phyloP scores from a whole-genome alignment of 2,113 vertebrate species.

The Dunckerocampus dactyliophorus region DNA sequence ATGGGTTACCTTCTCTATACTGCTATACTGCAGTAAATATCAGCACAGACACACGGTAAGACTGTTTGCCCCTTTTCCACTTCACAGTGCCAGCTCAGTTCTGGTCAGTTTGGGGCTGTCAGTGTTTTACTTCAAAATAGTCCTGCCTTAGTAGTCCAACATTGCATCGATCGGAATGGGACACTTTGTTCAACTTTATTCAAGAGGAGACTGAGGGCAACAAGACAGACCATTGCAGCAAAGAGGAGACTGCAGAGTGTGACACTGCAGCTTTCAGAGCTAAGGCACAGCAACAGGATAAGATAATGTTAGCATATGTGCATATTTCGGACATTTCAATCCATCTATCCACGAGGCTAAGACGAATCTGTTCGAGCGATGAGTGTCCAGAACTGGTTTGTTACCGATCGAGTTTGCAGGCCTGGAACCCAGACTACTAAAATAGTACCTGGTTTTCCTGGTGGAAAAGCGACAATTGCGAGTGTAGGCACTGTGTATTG shows the following conservation, averaged over 20 bases:
- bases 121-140: not conserved
- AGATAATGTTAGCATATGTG: not conserved
- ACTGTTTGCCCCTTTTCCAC: constrained; percentile 3
- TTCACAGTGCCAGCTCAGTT: not conserved
- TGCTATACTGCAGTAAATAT: constrained; percentile 21
- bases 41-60: constrained; percentile 38
- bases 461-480: too few relatives aligned
- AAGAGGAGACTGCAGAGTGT: not conserved
- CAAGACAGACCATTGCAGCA: not conserved
- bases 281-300: not conserved
- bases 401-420: too few relatives aligned
- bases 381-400: too few relatives aligned
- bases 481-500: not conserved
- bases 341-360: too few relatives aligned
- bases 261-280: not conserved
- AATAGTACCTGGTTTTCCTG: not conserved
- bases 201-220: not conserved
- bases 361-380: too few relatives aligned
- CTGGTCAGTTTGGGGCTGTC: not conserved
- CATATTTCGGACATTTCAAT: not conserved
- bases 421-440: not conserved
- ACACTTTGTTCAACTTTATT: not conserved
- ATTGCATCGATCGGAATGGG: too few relatives aligned
- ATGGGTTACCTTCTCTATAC: constrained; percentile 19
- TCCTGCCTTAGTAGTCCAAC: too few relatives aligned